Evolutionary conservation across 2,113 vertebrate species (phyloP), one percentile per base, ranked within the genome.

Genomic region (Lethenteron reissneri): DNA sequence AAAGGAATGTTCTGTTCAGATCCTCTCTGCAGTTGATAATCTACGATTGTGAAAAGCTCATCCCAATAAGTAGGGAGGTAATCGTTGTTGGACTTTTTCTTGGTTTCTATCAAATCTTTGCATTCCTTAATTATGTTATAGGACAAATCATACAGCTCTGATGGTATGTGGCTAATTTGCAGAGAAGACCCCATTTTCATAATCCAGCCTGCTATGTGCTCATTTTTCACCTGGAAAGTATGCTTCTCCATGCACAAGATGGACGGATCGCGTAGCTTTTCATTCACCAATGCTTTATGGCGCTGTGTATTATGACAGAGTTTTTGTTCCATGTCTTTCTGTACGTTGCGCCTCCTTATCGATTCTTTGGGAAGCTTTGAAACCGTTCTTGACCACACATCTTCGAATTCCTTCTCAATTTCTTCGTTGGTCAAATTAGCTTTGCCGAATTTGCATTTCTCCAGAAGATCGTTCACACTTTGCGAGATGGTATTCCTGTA

Each of bases 391-490:
- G 68, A 76, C 83, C 84, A 86, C 71, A 80, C 83, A 8, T 75
- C 75, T 25, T 79, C 80, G 81, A 84, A 84, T 73, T 82, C 80
- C 6, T 76, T 69, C 70, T 81, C 74, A 11, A 84, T 75, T n/a
- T 79, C 74, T 58, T 59, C 10, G 70, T 78, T 78, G 70, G 77
- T 58, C 17, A 80, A 59, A 7, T 78, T 71, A 58, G 19, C 17
- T 11, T 81, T 74, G 2, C 60, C 77, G 56, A 74, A 74, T 70
- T 75, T 81, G 72, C 77, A 78, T 11, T 71, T 75, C 68, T 80
- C 74, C 25, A 79, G 10, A 13, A 83, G 78, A 56, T 71, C 69
- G 4, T 25, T 70, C 4, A 83, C 58, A 72, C 76, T 81, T 8
- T 73, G 75, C 74, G 83, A 78, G 70, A 81, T 74, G 10, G 79